These are phyloP conservation scores for Hippasteria phrygiana DNA, from an alignment of 53 echinoderm and acorn worm genomes.

Conservation along the genomic window DNA sequence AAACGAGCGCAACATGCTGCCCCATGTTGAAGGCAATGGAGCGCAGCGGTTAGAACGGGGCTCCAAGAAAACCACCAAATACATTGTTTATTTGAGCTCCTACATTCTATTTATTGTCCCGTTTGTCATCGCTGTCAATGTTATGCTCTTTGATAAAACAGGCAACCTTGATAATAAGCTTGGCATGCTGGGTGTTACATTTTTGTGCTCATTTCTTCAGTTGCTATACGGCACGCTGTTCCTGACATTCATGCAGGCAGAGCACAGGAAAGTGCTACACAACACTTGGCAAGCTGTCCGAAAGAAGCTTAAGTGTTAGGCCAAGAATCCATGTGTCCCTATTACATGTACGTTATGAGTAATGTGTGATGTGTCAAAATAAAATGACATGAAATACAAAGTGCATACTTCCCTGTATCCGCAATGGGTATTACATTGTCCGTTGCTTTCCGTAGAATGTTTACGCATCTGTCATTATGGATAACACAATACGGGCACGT, in stretches of 20 bases:
- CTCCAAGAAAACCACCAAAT: conserved; percentile 10
- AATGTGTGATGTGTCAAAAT: no score
- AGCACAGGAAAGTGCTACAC: neutral
- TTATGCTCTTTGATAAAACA: neutral
- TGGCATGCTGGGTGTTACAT: neutral
- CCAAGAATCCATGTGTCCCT: no score
- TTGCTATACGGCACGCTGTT: conserved; percentile 13
- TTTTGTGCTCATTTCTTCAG: neutral
- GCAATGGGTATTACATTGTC: no score
- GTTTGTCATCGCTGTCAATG: neutral
- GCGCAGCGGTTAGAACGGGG: neutral
- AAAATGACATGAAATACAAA: no score
- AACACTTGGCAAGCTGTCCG: neutral
- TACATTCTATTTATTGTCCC: neutral
- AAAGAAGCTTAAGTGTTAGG: neutral
- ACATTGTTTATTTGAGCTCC: neutral
- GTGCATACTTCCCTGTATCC: no score
- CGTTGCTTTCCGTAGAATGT: no score
- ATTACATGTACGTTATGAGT: no score
- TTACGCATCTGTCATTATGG: no score
- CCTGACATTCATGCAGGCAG: conserved; percentile 30
- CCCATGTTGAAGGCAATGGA: neutral
- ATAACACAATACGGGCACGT: no score
- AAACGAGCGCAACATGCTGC: neutral
- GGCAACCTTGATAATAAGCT: neutral